Percentiles rank a stretch among this genome's conserved stretches.
Conservation (phyloP, 2,797 vertebrate genomes). For the Helicolenus hilgendorfi region DNA sequence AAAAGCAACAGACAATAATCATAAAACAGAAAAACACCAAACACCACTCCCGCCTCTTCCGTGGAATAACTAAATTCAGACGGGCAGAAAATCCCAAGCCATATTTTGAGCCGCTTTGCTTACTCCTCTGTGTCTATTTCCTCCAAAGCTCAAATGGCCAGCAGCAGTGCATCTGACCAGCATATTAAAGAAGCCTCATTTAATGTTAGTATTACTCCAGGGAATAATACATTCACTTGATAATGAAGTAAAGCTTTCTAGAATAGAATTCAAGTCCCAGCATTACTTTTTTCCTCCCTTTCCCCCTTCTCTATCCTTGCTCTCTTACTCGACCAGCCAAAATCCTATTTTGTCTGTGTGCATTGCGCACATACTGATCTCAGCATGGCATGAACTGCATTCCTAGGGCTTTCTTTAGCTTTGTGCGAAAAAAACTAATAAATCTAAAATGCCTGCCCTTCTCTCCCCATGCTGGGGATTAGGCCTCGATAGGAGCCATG, state of each 20-base stretch:
- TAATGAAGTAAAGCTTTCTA: constrained; percentile 85
- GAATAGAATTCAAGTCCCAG: constrained; percentile 66
- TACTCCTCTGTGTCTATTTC: constrained; percentile 67
- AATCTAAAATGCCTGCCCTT: constrained; percentile 78
- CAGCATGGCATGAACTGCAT: constrained; percentile 80
- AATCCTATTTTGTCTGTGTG: constrained; percentile 80
- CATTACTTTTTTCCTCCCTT: constrained; percentile 30
- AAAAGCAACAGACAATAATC: constrained; percentile 72
- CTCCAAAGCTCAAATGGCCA: constrained; percentile 73
- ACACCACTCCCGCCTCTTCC: constrained; percentile 40
- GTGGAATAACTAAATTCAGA: constrained; percentile 71
- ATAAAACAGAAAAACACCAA: constrained; percentile 63
- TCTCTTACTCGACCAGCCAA: constrained; percentile 60
- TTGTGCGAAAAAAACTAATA: constrained; percentile 81
- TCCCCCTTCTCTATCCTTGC: constrained; percentile 25
- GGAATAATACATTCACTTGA: constrained; percentile 85
- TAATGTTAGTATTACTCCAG: constrained; percentile 81
- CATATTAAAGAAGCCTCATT: constrained; percentile 85
- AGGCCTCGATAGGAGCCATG: constrained; percentile 73
- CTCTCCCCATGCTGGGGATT: constrained; percentile 79
- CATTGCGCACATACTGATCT: constrained; percentile 78
- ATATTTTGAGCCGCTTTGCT: constrained; percentile 72
- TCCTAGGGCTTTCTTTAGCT: constrained; percentile 77
- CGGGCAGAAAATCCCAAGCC: constrained; percentile 70
- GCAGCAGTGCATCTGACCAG: constrained; percentile 75